Base-by-base conservation (phyloP, 2,888 invertebrate genomes). In the Altica lythri region DNA sequence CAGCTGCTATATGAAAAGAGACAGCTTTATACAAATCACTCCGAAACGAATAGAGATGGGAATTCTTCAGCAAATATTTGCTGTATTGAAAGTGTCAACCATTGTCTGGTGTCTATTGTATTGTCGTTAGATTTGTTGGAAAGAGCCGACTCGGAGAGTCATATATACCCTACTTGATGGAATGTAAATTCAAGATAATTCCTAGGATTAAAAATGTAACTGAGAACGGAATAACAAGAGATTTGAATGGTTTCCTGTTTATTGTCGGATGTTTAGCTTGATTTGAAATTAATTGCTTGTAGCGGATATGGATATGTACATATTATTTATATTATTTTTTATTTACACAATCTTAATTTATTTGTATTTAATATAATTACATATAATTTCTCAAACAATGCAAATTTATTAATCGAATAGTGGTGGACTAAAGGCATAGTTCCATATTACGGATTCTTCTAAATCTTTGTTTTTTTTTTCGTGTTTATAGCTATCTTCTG, bases 51-150 rank as follows among this genome's bases (percentile, higher is more conserved):
- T 57, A 63, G 66, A 68, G 68, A 60, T 48, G 35, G 60, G 59
- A 47, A 53, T 61, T 40, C 69, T 67, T 72, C 71, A 67, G 74
- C 74, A 73, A 74, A 75, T 75, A 74, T 75, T 75, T 74, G 72
- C 74, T 73, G 75, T 74, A 75, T 75, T 75, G 74, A 51, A 75
- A 75, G 75, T 76, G 76, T 76, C 76, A 76, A 72, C 70, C 69
- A 74, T 76, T 76, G 75, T 76, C 72, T 67, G 71, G 65, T 49
- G 43, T 57, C 68, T 62, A 73, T 73, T 74, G 74, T 75, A 69
- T 66, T 50, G 65, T 66, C 62, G 68, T 72, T 73, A 73, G 74
- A 74, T 74, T 74, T 75, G 75, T 75, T 74, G 67, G 71, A 68
- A 66, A 65, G 58, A 57, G 64, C 65, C 66, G 61, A 60, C 60